Evolutionary conservation across 2,797 vertebrate genomes (phyloP).

Genomic region (Ispidina lecontei): DNA sequence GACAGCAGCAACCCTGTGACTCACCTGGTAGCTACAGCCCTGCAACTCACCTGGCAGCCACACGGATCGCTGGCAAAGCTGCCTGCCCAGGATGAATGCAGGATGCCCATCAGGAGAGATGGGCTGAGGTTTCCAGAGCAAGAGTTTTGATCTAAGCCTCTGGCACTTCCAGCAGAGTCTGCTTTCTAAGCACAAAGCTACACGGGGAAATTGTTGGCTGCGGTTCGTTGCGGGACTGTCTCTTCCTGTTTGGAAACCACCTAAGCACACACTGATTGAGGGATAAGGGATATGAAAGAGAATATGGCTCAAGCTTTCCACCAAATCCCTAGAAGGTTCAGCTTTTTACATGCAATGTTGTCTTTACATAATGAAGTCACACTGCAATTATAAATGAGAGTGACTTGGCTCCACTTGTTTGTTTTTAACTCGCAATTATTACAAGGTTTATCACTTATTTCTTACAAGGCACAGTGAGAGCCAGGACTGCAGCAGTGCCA

Average conservation of each 20-base stretch:
- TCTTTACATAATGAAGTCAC: slow-evolving; percentile 61
- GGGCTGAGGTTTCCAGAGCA: not conserved
- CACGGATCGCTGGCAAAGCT: not conserved
- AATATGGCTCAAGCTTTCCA: slow-evolving; percentile 10
- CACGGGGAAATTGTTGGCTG: rapidly evolving
- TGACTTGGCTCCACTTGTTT: slow-evolving; percentile 50
- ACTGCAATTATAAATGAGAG: slow-evolving; percentile 56
- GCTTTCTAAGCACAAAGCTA: not conserved
- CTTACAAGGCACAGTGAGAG: slow-evolving; percentile 30
- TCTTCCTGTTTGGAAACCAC: not conserved
- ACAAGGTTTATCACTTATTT: slow-evolving; percentile 60
- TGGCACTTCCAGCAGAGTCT: not conserved
- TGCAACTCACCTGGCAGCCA: not conserved
- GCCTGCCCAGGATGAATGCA: not conserved
- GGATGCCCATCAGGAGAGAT: not conserved
- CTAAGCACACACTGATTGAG: not conserved
- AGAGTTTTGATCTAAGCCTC: not conserved
- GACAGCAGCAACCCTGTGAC: too few species aligned
- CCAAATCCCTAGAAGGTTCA: slow-evolving; percentile 47
- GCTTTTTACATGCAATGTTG: slow-evolving; percentile 16
- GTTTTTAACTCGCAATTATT: slow-evolving; percentile 58
- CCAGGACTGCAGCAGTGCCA: slow-evolving; percentile 41
- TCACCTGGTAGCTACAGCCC: not conserved
- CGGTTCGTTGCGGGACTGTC: not conserved
- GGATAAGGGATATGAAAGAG: slow-evolving; percentile 14